Base-by-base conservation (phyloP, 1,140 invertebrate genomes). In the Wasmannia auropunctata region DNA sequence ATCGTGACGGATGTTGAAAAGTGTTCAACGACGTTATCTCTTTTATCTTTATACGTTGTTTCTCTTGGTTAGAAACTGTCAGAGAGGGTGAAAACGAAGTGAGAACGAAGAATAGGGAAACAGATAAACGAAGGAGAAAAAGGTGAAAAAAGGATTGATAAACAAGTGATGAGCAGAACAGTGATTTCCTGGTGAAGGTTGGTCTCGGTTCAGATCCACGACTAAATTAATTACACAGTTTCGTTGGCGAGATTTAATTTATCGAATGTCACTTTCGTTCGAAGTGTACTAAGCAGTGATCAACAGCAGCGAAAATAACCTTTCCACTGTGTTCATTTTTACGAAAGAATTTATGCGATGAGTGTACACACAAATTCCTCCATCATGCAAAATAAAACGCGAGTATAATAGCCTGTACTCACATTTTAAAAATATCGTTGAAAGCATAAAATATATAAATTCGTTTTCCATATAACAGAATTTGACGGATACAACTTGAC, bases 221-320 rank as follows among this genome's bases (percentile, higher is more conserved):
- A 43, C 22, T 43, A 49, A 88, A 88, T 85, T 88, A 69, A 88
- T 88, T 85, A 77, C 49, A 63, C 22, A 25, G 19, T 22, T 4
- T 14, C 11, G 51, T 22, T 19, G 49, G 46, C 37, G 65, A 43
- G 25, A 76, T 56, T 88, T 62, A 67, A 76, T 87, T 72, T 34
- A 19, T 54, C 25, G 46, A 54, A 81, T 31, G 37, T 56, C 37
- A n/a, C 22, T 40, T 34, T 80, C 37, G 22, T 62, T 31, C 16
- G 2, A 79, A 67, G 37, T 76, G 22, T 76, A 79, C 4, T 49
- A 79, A 79, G 8, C 22, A 49, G 51, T 56, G 56, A 77, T 49
- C 10, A 67, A 65, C 28, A 22, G n/a, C 2, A 16, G 14, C n/a
- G n/a, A 51, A 77, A 79, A 51, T 37, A 51, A 67, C 67, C n/a